Conservation (phyloP, 2,888 invertebrate species). For the Drosophila peninsularis region DNA sequence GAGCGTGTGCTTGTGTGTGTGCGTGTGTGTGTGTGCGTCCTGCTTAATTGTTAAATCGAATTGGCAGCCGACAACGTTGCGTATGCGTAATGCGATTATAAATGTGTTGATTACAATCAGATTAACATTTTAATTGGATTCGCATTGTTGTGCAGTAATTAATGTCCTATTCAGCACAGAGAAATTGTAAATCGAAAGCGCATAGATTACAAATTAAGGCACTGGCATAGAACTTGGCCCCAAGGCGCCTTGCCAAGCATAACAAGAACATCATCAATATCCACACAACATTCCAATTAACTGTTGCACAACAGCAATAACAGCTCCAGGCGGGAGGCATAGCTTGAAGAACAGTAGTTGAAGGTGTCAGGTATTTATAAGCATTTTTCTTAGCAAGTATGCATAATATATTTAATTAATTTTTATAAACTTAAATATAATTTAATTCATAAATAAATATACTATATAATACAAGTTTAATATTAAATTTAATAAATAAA, state of each 20-base stretch:
- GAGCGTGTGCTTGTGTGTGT: neutral
- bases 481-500: no score
- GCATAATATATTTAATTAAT: no score
- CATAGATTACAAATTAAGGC: constrained; percentile 1
- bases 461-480: no score
- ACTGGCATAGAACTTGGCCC: neutral
- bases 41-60: constrained; percentile 63
- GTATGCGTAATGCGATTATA: constrained; percentile 71
- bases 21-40: constrained; percentile 2
- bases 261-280: neutral
- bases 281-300: neutral
- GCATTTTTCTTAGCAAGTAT: no score
- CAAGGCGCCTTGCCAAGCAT: neutral
- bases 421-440: no score
- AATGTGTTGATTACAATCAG: constrained; percentile 54
- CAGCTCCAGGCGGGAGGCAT: no score
- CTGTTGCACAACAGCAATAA: neutral
- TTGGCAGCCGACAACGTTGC: constrained; percentile 41
- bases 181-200: neutral
- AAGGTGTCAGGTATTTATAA: neutral
- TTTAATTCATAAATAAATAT: no score
- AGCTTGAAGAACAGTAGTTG: neutral
- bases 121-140: constrained; percentile 69
- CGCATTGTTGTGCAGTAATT: constrained; percentile 38
- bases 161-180: constrained; percentile 3